Evolutionary conservation across 2,797 vertebrate genomes (phyloP).

Genomic region (Coilia nasus): DNA sequence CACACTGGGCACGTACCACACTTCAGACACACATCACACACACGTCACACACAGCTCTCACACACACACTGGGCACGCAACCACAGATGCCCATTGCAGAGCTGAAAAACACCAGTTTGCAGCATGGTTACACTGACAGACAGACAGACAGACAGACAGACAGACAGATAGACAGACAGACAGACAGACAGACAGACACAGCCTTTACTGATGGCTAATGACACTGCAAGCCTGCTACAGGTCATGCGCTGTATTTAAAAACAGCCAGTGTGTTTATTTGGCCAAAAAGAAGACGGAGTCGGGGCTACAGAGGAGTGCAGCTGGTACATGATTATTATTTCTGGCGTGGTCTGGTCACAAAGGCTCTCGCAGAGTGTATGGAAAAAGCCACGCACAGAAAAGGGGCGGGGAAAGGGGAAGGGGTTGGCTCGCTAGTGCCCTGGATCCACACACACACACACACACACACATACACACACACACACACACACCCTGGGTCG

Average conservation of each 20-base stretch:
- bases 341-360: background rate
- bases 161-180: too few species aligned
- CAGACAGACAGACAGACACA: background rate
- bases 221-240: slow-evolving; percentile 23
- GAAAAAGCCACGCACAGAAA: slow-evolving; percentile 19
- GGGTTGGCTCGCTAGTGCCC: too few species aligned
- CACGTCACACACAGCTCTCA: too few species aligned
- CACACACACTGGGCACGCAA: too few species aligned
- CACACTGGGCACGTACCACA: too few species aligned
- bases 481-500: too few species aligned
- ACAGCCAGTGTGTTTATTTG: background rate
- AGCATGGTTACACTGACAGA: too few species aligned
- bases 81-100: too few species aligned
- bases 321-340: slow-evolving; percentile 18
- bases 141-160: slow-evolving; percentile 56
- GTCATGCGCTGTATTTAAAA: background rate
- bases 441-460: too few species aligned
- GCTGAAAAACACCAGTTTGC: too few species aligned
- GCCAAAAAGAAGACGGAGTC: background rate
- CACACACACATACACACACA: too few species aligned
- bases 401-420: background rate
- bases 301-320: background rate
- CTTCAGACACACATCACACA: too few species aligned
- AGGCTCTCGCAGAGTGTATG: background rate
- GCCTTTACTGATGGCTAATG: slow-evolving; percentile 38